Base-by-base conservation (phyloP, 2,888 invertebrate species). In the Stegana nigrithorax region DNA sequence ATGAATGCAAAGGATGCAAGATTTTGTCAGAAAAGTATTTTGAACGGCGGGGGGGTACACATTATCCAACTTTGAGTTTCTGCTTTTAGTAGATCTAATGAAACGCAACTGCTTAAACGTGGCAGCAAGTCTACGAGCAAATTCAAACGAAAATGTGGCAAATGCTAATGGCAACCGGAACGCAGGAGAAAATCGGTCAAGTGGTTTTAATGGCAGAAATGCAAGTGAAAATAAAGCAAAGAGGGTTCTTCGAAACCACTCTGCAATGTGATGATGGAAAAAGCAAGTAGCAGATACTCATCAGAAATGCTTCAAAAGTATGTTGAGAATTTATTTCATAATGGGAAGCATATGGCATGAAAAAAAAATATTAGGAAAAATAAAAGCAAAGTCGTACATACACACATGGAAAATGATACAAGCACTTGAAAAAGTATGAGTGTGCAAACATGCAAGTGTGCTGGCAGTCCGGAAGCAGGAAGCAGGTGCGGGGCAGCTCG, bases 141-240 rank as follows among this genome's bases (percentile, higher is more conserved):
- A n/a, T n/a, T n/a, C n/a, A n/a, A n/a, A n/a, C n/a, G n/a, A n/a
- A n/a, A n/a, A n/a, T n/a, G n/a, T n/a, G n/a, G n/a, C n/a, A n/a
- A n/a, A n/a, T n/a, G n/a, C n/a, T n/a, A n/a, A n/a, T n/a, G n/a
- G n/a, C n/a, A n/a, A n/a, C n/a, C n/a, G n/a, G n/a, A n/a, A n/a
- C n/a, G n/a, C n/a, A n/a, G n/a, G n/a, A n/a, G n/a, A 55, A 55
- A 21, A 55, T 55, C 53, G 53, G 53, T 55, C 53, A 55, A 55
- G 53, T 32, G 32, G 47, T 19, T 47, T 47, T 47, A 47, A 47
- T 21, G 23, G 25, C 47, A 17, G n/a, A 47, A 47, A 47, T 23
- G 10, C 21, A 23, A 25, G 47, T n/a, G n/a, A n/a, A n/a, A n/a
- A n/a, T n/a, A n/a, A n/a, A n/a, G n/a, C n/a, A n/a, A n/a, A n/a